phyloP scores from a whole-genome alignment of 2,113 vertebrate genomes.

The Pseudorhombus dupliciocellatus region DNA sequence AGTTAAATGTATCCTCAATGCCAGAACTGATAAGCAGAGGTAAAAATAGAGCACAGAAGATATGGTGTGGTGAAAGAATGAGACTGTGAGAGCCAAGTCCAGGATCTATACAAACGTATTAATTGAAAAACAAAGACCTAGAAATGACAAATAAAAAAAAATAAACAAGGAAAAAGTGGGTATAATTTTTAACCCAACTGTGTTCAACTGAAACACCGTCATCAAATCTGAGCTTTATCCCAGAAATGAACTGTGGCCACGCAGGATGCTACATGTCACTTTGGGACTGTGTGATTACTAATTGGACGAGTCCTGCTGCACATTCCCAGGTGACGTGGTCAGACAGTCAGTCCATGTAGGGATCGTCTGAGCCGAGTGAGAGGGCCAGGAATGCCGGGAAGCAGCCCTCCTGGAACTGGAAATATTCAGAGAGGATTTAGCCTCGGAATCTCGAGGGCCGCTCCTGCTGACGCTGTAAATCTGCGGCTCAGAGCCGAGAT shows the following conservation, averaged over 20 bases:
- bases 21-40: not conserved
- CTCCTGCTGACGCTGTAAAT: not conserved
- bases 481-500: too few species aligned
- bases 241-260: too few species aligned
- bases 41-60: not conserved
- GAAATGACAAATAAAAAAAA: too few species aligned
- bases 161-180: too few species aligned
- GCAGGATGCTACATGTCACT: not conserved
- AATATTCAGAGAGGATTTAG: conserved; percentile 78
- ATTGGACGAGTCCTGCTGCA: conserved; percentile 22
- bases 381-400: conserved; percentile 76
- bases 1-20: conserved; percentile 5
- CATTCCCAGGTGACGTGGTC: conserved; percentile 68
- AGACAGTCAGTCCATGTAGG: conserved; percentile 78
- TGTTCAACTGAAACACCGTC: too few species aligned
- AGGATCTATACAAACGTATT: too few species aligned
- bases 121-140: too few species aligned
- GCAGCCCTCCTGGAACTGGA: conserved; percentile 69
- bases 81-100: not conserved
- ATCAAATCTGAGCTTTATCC: not conserved
- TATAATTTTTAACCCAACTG: too few species aligned
- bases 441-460: conserved; percentile 66
- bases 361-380: conserved; percentile 75
- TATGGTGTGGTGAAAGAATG: not conserved
- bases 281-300: not conserved